Evolutionary conservation across 2,888 invertebrate genomes (phyloP), one percentile per base, ranked within the genome.

Genomic region (Thymelicus lineola): DNA sequence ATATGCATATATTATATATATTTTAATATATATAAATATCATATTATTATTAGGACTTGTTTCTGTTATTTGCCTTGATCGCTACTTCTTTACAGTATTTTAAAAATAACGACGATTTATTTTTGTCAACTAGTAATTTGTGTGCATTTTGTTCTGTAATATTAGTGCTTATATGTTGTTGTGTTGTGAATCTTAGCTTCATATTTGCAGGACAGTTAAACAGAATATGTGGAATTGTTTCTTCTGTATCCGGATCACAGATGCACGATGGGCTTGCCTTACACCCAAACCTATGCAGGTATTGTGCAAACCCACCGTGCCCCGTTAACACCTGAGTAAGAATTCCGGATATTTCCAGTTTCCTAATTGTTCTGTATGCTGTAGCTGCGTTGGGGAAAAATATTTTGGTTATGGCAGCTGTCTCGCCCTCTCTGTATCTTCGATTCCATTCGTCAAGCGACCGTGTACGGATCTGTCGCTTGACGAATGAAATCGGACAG

Each of bases 261-360:
- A 55, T 55, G 7, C 55, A 55, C 35, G 55, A 35, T 55, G 55
- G 55, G 55, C 14, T 55, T 10, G 35, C 55, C 35, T 20, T 55
- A 12, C 55, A 55, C 35, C 28, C 14, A 14, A 55, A 55, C 10
- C 55, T 20, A 12, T 35, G 2, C 28, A 55, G 12, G 55, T 55
- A 35, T 14, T 12, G 28, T 35, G 55, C 17, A 9, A 55, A 55
- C 28, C 55, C 55, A 1, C 55, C 55, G 20, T 55, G 55, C 10
- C 55, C 55, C 12, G 55, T 55, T 7, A 55, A 6, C 36, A 38
- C 36, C 6, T 38, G 36, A 0, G 36, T 38, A 1, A 4, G 36
- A 4, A 38, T 0, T 4, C 36, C 36, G 0, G 36, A 7, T 38
- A 38, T 6, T 38, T 42, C 9, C 10, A 42, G 7, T 2, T 42